phyloP scores from a whole-genome alignment of 2,797 vertebrate species.

The Vespertilio murinus region DNA sequence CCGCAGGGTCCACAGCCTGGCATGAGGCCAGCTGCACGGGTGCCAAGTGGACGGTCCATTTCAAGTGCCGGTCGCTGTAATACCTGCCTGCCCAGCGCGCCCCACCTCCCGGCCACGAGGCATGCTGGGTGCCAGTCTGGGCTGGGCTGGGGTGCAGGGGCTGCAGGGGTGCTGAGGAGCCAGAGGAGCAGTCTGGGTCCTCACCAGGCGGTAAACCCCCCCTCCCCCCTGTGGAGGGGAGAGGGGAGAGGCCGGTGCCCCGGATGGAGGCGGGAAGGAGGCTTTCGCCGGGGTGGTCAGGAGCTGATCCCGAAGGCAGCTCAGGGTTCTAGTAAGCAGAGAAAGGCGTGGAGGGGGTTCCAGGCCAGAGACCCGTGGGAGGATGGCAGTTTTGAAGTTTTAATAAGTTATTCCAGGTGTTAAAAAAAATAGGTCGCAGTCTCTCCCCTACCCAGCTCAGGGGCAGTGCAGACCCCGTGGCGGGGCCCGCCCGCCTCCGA shows the following conservation, averaged over 20 bases:
- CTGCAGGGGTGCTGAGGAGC: not conserved
- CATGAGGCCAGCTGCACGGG: not conserved
- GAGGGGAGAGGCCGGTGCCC: not conserved
- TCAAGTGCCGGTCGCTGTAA: not conserved
- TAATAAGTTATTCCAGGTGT: not conserved
- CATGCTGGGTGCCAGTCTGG: not conserved
- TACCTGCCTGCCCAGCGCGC: not conserved
- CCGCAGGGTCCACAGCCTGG: not conserved
- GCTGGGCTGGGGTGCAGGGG: not conserved
- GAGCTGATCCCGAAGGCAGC: too few species aligned
- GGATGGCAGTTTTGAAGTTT: not conserved
- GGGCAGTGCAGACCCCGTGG: not conserved
- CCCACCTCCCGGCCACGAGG: not conserved
- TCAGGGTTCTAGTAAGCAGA: not conserved
- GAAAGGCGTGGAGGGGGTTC: not conserved
- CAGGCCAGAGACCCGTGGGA: not conserved
- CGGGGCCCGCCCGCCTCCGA: not conserved
- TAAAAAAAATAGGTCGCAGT: not conserved
- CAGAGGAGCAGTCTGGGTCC: not conserved
- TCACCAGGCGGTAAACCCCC: too few species aligned
- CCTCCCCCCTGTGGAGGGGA: too few species aligned
- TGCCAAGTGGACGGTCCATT: not conserved
- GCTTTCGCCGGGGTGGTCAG: not conserved
- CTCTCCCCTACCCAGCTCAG: not conserved
- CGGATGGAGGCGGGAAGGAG: not conserved